Base-by-base conservation (phyloP, 2,797 vertebrate species). In the Manis crassicaudata region DNA sequence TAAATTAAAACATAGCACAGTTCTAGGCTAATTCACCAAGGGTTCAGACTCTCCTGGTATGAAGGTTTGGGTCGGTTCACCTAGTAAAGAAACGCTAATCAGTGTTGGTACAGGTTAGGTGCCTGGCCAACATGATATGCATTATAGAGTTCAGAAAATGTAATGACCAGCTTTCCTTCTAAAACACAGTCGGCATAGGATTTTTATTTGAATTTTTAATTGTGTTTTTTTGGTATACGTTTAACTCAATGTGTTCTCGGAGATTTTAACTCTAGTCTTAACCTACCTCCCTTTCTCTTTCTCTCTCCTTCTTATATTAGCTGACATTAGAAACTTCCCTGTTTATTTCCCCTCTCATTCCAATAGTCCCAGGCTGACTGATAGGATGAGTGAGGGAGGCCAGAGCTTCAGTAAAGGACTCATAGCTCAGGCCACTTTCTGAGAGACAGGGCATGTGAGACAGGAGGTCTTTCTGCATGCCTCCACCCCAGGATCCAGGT, bases 181-280 rank as follows among this genome's bases (percentile, higher is more conserved):
- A 70, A 67, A 75, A 93, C 10, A 52, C 50, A 90, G 32, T 16
- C 73, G 82, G 5, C 54, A 62, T 13, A 10, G 4, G 50, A 56
- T 83, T 76, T 86, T 92, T 76, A 85, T 20, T 73, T 88, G 43
- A 95, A 79, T 88, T 88, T 92, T 92, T 90, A 87, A 82, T 86
- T 82, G 43, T 72, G 10, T 27, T 92, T 76, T 17, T 79, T 77
- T 43, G 3, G 37, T 56, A 58, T 67, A n/a, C 46, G 16, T 92
- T 70, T 81, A 87, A 77, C 16, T 4, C 25, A 54, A 35, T 77
- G 56, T 91, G 20, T 87, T 92, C 91, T 84, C 60, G 77, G 88
- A 76, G 67, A 76, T 92, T 91, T 96, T 79, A 21, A 68, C 8
- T 80, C 54, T 75, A 94, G 37, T 40, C 23, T 76, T 70, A 88